These are phyloP conservation scores for Tetrao urogallus DNA, from an alignment of 2,113 vertebrate species.

Conservation along the genomic window DNA sequence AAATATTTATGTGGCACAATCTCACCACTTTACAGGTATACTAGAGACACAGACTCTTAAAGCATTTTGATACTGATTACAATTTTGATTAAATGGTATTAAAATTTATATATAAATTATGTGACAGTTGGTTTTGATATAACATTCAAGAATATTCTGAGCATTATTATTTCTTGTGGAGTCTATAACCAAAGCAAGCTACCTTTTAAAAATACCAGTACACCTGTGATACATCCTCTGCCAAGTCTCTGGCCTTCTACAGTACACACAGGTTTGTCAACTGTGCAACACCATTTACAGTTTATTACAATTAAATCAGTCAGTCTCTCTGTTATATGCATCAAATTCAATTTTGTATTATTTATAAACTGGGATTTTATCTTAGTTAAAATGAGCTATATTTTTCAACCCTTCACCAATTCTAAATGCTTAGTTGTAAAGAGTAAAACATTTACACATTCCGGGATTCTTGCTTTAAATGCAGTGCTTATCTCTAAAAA, in stretches of 20 bases:
- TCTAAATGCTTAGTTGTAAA: conserved; percentile 68
- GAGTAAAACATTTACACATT: conserved; percentile 65
- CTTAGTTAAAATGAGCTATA: conserved; percentile 75
- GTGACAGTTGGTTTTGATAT: conserved; percentile 64
- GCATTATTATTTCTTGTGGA: conserved; percentile 69
- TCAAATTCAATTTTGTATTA: conserved; percentile 77
- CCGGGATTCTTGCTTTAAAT: conserved; percentile 71
- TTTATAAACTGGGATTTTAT: conserved; percentile 74
- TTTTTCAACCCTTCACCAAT: conserved; percentile 69
- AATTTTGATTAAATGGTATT: conserved; percentile 75
- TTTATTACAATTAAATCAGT: conserved; percentile 80
- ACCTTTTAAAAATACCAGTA: conserved; percentile 66
- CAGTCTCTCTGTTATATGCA: conserved; percentile 80
- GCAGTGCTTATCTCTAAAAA: conserved; percentile 64
- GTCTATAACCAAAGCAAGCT: conserved; percentile 66
- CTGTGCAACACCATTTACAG: conserved; percentile 82
- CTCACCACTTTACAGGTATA: conserved; percentile 73
- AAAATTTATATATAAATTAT: conserved; percentile 74
- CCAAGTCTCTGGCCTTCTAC: conserved; percentile 78
- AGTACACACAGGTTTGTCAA: conserved; percentile 83
- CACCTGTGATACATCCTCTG: conserved; percentile 76
- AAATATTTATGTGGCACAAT: conserved; percentile 75
- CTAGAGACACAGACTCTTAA: conserved; percentile 74
- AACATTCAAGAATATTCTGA: conserved; percentile 59
- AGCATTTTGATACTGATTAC: conserved; percentile 73